Base-by-base conservation (phyloP, 2,888 invertebrate species). In the Conops quadrifasciatus region DNA sequence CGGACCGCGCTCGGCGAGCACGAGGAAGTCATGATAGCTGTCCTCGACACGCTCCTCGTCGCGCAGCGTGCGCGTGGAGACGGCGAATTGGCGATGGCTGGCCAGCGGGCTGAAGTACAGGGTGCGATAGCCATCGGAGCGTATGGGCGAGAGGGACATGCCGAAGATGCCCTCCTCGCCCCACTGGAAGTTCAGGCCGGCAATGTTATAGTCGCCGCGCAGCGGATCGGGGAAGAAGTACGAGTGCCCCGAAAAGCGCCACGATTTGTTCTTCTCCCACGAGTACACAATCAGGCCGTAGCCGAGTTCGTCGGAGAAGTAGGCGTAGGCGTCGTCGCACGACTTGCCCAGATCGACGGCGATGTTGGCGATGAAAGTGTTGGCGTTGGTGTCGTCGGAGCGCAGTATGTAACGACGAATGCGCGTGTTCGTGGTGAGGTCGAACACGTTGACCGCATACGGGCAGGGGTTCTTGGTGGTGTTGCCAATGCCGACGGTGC, bases 141-240 rank as follows among this genome's bases (percentile, higher is more conserved):
- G 89, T 5, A 88, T 81, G 0, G 93, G 91, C 0, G 93, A 91
- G 1, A 94, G 83, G 0, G 92, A 89, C 84, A 94, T 90, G 1
- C 94, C 94, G 77, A 94, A 94, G 73, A 94, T 91, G 16, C 93
- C 93, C 85, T 94, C 94, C 76, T 91, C 90, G 28, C 90, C 90
- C 94, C 94, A 95, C 83, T 94, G 94, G 88, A 94, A 94, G 83
- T 94, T 94, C 15, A 94, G 85, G 0, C 94, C 93, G 5, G 90
- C 93, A 73, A 93, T 90, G 80, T 92, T 93, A 83, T 91, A 94
- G 80, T 94, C 93, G 7, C 93, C 93, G 19, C 89, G 88, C 3
- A 94, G 85, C 0, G 94, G 94, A 83, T 94, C 94, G 0, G 94
- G 94, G 87, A 91, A 89, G 86, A 94, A 94, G 83, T 88, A 94